These are phyloP conservation scores for Fregata magnificens DNA, from an alignment of 2,113 vertebrate species.

Conservation along the genomic window DNA sequence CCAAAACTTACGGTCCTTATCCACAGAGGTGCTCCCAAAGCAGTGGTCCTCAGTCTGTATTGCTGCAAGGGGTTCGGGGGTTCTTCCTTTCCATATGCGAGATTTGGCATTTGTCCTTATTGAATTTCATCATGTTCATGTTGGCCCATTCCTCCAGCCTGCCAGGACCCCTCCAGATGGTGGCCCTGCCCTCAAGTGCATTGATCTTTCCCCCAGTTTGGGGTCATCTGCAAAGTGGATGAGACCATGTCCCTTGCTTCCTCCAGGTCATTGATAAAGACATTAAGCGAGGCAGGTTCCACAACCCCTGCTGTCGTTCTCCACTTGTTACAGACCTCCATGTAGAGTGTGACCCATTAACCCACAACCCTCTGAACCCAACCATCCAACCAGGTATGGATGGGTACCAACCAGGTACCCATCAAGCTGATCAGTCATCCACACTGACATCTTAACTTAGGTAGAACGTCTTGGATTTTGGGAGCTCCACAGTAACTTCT, in stretches of 20 bases:
- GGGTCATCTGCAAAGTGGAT: neutral
- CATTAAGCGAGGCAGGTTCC: accelerated
- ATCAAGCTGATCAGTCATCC: neutral
- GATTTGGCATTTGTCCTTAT: neutral
- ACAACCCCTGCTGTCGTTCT: neutral
- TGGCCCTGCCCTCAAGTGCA: neutral
- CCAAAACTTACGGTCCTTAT: neutral
- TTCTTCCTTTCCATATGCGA: neutral
- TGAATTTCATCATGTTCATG: accelerated
- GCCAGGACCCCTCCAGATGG: neutral
- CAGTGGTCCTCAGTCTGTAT: neutral
- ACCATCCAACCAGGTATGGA: neutral
- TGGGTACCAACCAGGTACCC: neutral
- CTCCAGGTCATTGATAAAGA: neutral
- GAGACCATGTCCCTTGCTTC: neutral
- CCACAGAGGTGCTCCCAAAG: neutral
- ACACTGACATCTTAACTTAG: neutral
- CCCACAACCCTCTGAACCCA: neutral
- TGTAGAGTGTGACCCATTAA: neutral
- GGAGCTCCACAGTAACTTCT: neutral
- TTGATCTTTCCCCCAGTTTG: accelerated
- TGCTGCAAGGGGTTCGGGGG: neutral
- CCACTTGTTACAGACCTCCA: accelerated
- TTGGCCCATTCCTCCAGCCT: neutral
- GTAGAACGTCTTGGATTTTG: neutral